Base-by-base conservation (phyloP, 1,140 invertebrate species). In the Micrasema minimum region DNA sequence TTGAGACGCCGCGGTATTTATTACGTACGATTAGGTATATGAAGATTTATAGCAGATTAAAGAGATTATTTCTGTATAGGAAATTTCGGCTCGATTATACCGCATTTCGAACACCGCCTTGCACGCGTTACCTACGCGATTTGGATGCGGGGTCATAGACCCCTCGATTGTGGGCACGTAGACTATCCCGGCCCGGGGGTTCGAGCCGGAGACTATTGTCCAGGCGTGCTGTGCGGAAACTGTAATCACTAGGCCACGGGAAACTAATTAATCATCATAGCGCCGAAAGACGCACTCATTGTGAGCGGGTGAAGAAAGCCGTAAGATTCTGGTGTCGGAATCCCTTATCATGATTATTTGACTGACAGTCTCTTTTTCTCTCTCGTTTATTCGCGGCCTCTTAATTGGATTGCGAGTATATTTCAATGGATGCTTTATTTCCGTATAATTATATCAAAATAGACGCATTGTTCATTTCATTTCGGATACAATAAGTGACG, bases 221-320 rank as follows among this genome's bases (percentile, higher is more conserved):
- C 62, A 53, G 51, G 23, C 69, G 61, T 64, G 55, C 43, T 65
- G 59, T 65, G 69, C 69, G 69, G 69, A 71, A 67, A 72, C 64
- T 67, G 38, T 72, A 72, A 72, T 72, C 70, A 72, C 70, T 62
- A 65, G 66, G 65, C 43, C 62, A 72, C 66, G 70, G 66, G 65
- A 72, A 59, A 50, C 64, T 72, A 67, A 72, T 72, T 72, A 72
- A 72, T 72, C 70, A 72, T 67, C 65, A 57, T 65, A 46, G 50
- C 50, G 38, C 50, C 50, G 53, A 72, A 59, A 66, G 65, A 67
- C 22, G 65, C 16, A 26, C 64, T 64, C 65, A 46, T 67, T 72
- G 64, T 41, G 69, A 26, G 18, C 20, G n/a, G 66, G 26, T 20
- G 41, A 43, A 22, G 61, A 65, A 46, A 65, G 61, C 41, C 22